Conservation (phyloP, 2,797 vertebrate species). For the Hypotaenidia okinawae region DNA sequence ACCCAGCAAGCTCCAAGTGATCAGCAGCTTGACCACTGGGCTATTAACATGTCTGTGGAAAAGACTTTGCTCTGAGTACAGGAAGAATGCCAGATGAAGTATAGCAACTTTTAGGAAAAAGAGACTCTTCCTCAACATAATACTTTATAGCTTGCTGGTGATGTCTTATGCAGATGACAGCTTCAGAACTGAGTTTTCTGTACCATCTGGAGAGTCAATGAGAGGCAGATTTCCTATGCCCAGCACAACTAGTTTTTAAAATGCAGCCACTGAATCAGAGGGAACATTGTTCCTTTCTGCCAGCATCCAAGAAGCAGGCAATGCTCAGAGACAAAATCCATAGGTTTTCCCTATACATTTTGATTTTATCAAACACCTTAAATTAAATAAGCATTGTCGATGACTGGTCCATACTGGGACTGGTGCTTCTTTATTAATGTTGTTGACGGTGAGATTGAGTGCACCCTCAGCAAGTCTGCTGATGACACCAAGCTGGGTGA, state of each 20-base stretch:
- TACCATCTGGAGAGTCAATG: fast-evolving
- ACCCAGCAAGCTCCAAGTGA: fast-evolving
- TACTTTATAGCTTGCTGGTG: not conserved
- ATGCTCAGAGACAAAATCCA: not conserved
- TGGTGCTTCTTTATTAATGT: too few species aligned
- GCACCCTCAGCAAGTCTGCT: too few species aligned
- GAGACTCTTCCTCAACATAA: not conserved
- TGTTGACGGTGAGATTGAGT: too few species aligned
- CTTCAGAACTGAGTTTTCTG: not conserved
- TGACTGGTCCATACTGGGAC: not conserved
- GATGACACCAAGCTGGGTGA: too few species aligned
- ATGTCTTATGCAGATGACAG: not conserved
- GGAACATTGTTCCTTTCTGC: not conserved
- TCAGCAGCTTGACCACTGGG: not conserved
- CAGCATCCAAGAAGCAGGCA: not conserved
- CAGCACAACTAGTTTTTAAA: not conserved
- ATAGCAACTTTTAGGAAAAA: not conserved
- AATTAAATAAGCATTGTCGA: not conserved
- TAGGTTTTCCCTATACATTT: not conserved
- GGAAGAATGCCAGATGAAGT: not conserved
- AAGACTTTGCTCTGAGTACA: not conserved
- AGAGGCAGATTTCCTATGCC: not conserved
- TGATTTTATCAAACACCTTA: fast-evolving
- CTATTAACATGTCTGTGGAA: not conserved
- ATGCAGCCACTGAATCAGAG: fast-evolving